Evolutionary conservation across 1,140 invertebrate genomes (phyloP).

Genomic region (Drosophila kikkawai): DNA sequence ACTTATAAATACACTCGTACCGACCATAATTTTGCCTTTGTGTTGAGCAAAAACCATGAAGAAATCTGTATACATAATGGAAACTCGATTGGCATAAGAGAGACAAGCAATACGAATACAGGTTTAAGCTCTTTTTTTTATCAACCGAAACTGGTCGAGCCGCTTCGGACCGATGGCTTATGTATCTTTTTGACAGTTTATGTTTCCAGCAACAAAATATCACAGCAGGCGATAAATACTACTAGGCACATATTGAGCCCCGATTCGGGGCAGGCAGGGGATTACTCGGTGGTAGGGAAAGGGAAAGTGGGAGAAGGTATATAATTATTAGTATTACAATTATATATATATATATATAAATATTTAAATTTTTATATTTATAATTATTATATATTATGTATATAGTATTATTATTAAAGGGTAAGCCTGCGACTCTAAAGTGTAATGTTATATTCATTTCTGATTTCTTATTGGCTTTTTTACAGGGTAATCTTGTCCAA

Average conservation of each 20-base stretch:
- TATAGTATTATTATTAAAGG: too few relatives aligned
- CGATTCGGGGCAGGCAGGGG: slow-evolving; percentile 13
- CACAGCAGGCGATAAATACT: slow-evolving; percentile 27
- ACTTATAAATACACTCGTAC: slow-evolving; percentile 29
- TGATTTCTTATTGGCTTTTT: too few relatives aligned
- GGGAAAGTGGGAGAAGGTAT: not conserved
- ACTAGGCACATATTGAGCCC: slow-evolving; percentile 8
- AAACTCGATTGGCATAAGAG: slow-evolving; percentile 54
- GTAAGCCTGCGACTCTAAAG: too few relatives aligned
- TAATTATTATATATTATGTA: too few relatives aligned
- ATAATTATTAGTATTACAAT: too few relatives aligned
- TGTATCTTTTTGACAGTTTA: slow-evolving; percentile 49
- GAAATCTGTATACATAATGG: slow-evolving; percentile 57
- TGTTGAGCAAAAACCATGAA: slow-evolving; percentile 45
- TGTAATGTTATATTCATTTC: too few relatives aligned
- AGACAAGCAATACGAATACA: slow-evolving; percentile 55
- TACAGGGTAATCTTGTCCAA: too few relatives aligned
- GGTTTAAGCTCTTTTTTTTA: slow-evolving; percentile 57
- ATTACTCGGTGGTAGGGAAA: not conserved
- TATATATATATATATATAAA: too few relatives aligned
- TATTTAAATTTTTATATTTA: too few relatives aligned
- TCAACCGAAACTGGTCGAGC: slow-evolving; percentile 57
- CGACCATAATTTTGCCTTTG: slow-evolving; percentile 37
- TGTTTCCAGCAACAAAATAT: slow-evolving; percentile 41
- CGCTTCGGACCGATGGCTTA: slow-evolving; percentile 49